These are phyloP conservation scores for Peromyscus melanophrys DNA, from an alignment of 2,797 vertebrate genomes.

Conservation along the genomic window DNA sequence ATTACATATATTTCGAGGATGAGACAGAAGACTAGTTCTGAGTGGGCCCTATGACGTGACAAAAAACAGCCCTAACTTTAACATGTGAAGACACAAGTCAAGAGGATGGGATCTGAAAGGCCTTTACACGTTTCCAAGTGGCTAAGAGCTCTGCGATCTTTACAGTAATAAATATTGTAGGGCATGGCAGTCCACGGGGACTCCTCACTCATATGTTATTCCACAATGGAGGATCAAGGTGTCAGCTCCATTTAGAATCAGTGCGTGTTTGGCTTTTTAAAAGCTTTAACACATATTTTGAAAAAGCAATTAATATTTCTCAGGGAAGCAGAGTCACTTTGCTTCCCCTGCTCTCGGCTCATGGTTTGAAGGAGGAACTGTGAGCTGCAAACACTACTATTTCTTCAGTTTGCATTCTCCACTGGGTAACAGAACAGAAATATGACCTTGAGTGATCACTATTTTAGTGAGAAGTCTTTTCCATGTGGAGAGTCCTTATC, in stretches of 20 bases:
- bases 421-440: constrained; percentile 62
- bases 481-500: constrained; percentile 70
- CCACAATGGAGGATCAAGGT: constrained; percentile 87
- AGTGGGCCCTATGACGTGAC: constrained; percentile 37
- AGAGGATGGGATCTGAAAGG: constrained; percentile 82
- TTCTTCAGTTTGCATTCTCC: background rate
- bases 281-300: constrained; percentile 83
- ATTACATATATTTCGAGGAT: constrained; percentile 54
- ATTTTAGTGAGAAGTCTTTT: constrained; percentile 50
- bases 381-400: background rate
- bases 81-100: constrained; percentile 82
- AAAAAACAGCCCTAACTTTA: constrained; percentile 73
- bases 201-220: constrained; percentile 85
- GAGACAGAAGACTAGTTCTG: constrained; percentile 37
- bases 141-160: constrained; percentile 88
- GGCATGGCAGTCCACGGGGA: constrained; percentile 86
- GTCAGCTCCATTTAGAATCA: constrained; percentile 90
- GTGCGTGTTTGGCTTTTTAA: constrained; percentile 85
- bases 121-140: constrained; percentile 86
- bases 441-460: constrained; percentile 27
- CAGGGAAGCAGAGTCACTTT: constrained; percentile 73
- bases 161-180: constrained; percentile 90
- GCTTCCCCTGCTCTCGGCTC: background rate
- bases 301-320: constrained; percentile 82
- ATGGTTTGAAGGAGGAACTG: background rate